These are phyloP conservation scores for Heptranchias perlo DNA, from an alignment of 2,113 vertebrate genomes.

Conservation along the genomic window DNA sequence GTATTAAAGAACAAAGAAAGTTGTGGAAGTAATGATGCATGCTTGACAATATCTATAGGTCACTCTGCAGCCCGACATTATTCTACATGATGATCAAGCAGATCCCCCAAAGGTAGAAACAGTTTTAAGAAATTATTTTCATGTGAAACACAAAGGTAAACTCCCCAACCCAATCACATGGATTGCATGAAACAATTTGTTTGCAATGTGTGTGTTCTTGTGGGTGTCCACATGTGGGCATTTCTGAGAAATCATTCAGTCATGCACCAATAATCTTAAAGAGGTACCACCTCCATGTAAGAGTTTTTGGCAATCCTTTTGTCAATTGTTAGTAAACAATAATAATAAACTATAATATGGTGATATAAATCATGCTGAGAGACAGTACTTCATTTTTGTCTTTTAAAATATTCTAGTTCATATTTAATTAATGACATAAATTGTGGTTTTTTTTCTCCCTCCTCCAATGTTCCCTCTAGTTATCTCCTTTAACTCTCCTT, in stretches of 20 bases:
- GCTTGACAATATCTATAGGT: background rate
- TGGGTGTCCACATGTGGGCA: background rate
- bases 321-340: background rate
- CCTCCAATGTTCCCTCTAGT: background rate
- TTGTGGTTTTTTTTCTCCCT: background rate
- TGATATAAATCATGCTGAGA: background rate
- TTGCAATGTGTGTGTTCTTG: background rate
- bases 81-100: background rate
- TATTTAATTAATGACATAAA: background rate
- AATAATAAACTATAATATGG: background rate
- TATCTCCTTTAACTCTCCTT: background rate
- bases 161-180: background rate
- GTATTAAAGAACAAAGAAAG: background rate
- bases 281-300: background rate
- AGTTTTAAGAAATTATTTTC: background rate
- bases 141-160: background rate
- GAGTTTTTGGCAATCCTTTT: background rate
- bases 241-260: background rate
- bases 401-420: background rate
- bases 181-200: background rate
- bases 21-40: background rate
- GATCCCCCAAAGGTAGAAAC: background rate
- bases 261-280: background rate
- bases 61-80: background rate
- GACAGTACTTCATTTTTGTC: background rate